These are phyloP conservation scores for Tenrec ecaudatus DNA, from an alignment of 2,113 vertebrate species.

Conservation along the genomic window DNA sequence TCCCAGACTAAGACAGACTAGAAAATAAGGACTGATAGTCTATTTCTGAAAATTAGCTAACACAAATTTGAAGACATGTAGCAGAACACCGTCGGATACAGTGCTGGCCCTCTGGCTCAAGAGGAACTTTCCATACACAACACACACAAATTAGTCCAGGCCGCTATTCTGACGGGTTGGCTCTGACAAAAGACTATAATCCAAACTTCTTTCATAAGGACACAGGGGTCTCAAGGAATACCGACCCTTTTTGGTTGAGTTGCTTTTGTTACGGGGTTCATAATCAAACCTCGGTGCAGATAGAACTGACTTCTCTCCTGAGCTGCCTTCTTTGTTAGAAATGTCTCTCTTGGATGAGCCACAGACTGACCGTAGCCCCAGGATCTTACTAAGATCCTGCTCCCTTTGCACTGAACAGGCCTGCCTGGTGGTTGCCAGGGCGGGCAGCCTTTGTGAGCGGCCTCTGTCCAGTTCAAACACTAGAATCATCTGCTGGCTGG, in stretches of 20 bases:
- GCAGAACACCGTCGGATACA: not conserved
- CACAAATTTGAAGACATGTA: not conserved
- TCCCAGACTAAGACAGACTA: not conserved
- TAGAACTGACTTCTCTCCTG: slow-evolving; percentile 23
- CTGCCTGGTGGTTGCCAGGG: not conserved
- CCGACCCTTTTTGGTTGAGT: not conserved
- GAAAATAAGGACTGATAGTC: not conserved
- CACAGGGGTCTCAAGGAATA: not conserved
- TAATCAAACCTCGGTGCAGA: not conserved
- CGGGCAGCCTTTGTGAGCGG: not conserved
- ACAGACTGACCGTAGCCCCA: not conserved
- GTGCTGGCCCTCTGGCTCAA: not conserved
- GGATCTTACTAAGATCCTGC: not conserved
- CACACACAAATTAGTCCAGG: not conserved
- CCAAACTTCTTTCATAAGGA: slow-evolving; percentile 36
- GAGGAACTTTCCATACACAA: not conserved
- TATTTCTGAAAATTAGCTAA: not conserved
- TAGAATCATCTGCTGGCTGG: too few species aligned
- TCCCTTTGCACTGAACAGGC: not conserved
- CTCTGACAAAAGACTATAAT: slow-evolving; percentile 31
- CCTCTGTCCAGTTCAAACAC: too few species aligned
- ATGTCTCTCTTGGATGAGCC: slow-evolving; percentile 3
- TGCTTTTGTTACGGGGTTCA: not conserved
- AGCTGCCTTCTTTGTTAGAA: not conserved
- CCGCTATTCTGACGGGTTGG: not conserved